Percentiles rank a stretch among this genome's conserved stretches.
These are phyloP conservation scores for Protobothrops flavoviridis DNA, from an alignment of 2,113 vertebrate genomes.

Conservation along the genomic window DNA sequence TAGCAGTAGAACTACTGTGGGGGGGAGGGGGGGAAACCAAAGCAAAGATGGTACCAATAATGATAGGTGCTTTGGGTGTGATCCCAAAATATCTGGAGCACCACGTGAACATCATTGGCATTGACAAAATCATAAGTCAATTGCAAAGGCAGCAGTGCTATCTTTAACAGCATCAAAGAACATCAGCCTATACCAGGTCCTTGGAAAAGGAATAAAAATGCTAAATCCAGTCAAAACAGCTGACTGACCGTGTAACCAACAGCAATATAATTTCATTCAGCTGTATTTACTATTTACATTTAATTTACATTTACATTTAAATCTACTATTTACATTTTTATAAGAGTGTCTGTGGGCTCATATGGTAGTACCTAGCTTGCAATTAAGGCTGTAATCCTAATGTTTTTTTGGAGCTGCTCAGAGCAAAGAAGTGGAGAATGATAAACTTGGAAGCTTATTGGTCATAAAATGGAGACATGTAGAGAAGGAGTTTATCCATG, in stretches of 20 bases:
- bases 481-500: neutral
- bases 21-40: rapidly evolving
- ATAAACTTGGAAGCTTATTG: neutral
- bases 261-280: neutral
- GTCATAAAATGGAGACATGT: neutral
- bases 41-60: neutral
- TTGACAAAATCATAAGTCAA: neutral
- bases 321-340: neutral
- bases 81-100: neutral
- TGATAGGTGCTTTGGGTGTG: neutral
- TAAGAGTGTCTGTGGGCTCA: neutral
- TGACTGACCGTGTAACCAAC: neutral
- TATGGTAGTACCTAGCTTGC: neutral
- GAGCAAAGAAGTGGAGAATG: neutral
- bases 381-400: neutral
- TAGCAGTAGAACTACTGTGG: neutral
- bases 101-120: neutral
- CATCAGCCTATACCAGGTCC: neutral
- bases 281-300: neutral
- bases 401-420: neutral
- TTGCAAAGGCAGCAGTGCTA: neutral
- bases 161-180: neutral
- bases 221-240: neutral
- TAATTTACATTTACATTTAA: no score
- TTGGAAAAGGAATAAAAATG: neutral